Conservation (phyloP, 2,888 invertebrate species). For the Melanchra persicariae region DNA sequence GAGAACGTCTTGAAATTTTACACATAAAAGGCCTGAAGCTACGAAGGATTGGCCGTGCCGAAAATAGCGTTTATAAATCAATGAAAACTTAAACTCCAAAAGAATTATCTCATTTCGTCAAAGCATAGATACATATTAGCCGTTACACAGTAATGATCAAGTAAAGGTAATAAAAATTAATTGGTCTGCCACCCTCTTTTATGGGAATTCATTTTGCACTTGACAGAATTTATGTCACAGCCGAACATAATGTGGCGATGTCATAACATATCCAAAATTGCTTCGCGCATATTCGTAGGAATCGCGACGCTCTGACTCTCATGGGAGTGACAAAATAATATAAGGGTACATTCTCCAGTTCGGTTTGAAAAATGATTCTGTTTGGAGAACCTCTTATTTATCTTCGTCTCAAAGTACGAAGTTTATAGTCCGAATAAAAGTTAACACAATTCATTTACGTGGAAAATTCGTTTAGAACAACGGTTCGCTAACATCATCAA, state of each 20-base stretch:
- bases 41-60: background rate
- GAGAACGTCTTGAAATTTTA: background rate
- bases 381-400: constrained; percentile 34
- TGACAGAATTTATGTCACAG: constrained; percentile 45
- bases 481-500: constrained; percentile 47
- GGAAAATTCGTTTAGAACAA: constrained; percentile 49
- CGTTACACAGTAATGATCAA: constrained; percentile 15
- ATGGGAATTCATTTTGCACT: constrained; percentile 46
- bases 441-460: constrained; percentile 49
- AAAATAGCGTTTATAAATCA: background rate
- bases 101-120: background rate
- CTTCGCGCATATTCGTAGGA: constrained; percentile 45
- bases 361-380: constrained; percentile 44
- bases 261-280: constrained; percentile 54
- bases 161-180: constrained; percentile 39
- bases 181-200: constrained; percentile 20
- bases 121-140: constrained; percentile 3
- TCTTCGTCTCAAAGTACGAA: constrained; percentile 22
- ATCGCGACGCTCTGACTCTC: constrained; percentile 36
- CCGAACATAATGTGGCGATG: constrained; percentile 43
- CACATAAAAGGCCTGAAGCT: too few relatives aligned
- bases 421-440: constrained; percentile 42
- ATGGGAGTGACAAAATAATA: constrained; percentile 53
- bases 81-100: background rate
- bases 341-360: constrained; percentile 37